Percentiles rank a stretch among this genome's conserved stretches.
phyloP scores from a whole-genome alignment of 2,888 invertebrate species.

The Trichacis sp. region DNA sequence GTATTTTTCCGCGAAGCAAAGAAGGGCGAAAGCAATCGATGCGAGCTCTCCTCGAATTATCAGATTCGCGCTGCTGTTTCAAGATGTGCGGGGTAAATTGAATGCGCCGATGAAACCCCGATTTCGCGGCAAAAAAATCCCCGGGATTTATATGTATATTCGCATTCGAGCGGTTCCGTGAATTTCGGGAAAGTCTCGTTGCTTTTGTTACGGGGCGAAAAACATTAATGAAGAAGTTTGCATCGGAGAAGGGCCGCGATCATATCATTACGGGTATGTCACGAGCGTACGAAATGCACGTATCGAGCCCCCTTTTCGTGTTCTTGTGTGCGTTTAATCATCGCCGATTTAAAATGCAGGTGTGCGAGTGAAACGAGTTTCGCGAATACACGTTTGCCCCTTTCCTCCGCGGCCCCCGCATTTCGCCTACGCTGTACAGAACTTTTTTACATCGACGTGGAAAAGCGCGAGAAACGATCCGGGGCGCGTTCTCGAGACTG shows the following conservation, averaged over 20 bases:
- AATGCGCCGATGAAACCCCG: neutral
- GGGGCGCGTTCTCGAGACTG: too few relatives aligned
- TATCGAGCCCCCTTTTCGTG: neutral
- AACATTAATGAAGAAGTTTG: slow-evolving; percentile 2
- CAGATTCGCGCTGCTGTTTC: slow-evolving; percentile 14
- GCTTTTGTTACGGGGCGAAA: neutral
- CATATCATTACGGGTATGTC: neutral
- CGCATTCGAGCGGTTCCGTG: too few relatives aligned
- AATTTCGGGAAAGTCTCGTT: too few relatives aligned
- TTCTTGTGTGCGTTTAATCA: slow-evolving; percentile 2
- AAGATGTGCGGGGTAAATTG: neutral
- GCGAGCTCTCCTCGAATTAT: slow-evolving; percentile 17
- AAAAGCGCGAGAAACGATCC: neutral
- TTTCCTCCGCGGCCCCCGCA: neutral
- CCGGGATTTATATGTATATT: too few relatives aligned
- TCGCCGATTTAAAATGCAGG: slow-evolving; percentile 7
- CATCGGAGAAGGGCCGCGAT: neutral
- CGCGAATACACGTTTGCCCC: neutral
- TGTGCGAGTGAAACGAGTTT: slow-evolving; percentile 4
- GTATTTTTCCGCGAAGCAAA: neutral
- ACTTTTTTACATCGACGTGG: neutral
- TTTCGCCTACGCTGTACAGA: too few relatives aligned
- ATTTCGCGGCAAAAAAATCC: too few relatives aligned
- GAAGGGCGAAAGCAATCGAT: too few relatives aligned
- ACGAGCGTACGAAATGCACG: slow-evolving; percentile 5